phyloP scores from a whole-genome alignment of 1,140 invertebrate genomes.

The Cotesia glomerata region DNA sequence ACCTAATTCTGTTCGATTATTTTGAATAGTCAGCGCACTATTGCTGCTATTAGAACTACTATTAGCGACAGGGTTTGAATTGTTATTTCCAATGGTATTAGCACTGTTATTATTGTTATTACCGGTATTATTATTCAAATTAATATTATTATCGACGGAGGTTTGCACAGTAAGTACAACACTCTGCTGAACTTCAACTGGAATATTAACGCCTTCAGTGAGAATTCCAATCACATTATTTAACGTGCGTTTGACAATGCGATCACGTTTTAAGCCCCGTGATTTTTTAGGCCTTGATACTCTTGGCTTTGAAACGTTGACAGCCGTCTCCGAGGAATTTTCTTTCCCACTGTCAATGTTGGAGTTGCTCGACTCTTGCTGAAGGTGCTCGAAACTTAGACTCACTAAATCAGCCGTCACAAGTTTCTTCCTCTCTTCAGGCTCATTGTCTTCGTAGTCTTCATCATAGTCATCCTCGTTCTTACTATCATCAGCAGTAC shows the following conservation, averaged over 20 bases:
- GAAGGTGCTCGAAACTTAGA: conserved; percentile 49
- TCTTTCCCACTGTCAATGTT: conserved; percentile 61
- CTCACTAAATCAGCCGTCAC: conserved; percentile 35
- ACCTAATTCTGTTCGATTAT: conserved; percentile 21
- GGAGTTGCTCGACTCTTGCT: conserved; percentile 56
- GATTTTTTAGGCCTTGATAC: conserved; percentile 53
- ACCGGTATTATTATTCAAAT: conserved; percentile 15
- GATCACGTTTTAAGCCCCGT: conserved; percentile 48
- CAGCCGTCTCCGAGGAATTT: conserved; percentile 52
- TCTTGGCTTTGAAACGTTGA: conserved; percentile 49
- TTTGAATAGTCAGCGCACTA: conserved; percentile 29
- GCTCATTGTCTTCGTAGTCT: too few relatives aligned
- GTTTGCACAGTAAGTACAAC: conserved; percentile 56
- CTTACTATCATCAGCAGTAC: conserved; percentile 13
- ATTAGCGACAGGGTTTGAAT: not conserved
- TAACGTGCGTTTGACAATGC: conserved; percentile 47
- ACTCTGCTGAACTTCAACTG: conserved; percentile 51
- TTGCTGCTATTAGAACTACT: not conserved
- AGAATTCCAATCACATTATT: conserved; percentile 60
- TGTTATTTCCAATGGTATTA: not conserved
- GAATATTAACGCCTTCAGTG: conserved; percentile 59
- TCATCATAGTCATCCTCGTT: not conserved
- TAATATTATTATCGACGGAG: conserved; percentile 35
- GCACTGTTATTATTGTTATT: conserved; percentile 2
- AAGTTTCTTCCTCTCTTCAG: conserved; percentile 14